Evolutionary conservation across 2,888 invertebrate genomes (phyloP), one percentile per base, ranked within the genome.

Genomic region (Drosophila ezoana): DNA sequence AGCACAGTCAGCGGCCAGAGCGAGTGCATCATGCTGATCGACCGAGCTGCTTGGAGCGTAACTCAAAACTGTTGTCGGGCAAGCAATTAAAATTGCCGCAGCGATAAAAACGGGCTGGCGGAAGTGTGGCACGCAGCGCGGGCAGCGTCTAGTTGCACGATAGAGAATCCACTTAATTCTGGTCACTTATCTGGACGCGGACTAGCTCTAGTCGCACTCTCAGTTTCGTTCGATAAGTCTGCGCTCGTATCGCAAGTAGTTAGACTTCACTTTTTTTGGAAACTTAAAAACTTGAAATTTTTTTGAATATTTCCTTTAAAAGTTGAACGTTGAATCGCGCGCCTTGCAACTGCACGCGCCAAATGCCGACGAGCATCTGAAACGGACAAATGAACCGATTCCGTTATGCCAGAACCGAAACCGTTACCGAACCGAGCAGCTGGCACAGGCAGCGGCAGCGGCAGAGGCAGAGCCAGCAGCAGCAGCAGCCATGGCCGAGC

Each of bases 321-420:
- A 40, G 28, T 8, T 8, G 28, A 28, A 28, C 28, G 28, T 28
- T 28, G 2, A 28, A 28, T 8, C 28, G 28, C 72, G 76, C 79
- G 72, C 52, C 52, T 70, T 60, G 72, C 68, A 76, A 80, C 81
- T 82, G 81, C 82, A 82, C 85, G 82, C 86, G 80, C 74, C 84
- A 80, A 85, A 80, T 71, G 80, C 85, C 82, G 76, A 82, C 86
- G 76, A 85, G 87, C 86, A 84, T 86, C 87, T 86, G 85, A 86
- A 67, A 65, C 51, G 54, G 64, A 58, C 37, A 53, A 65, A 57
- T 67, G 70, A 71, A 63, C 57, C 70, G 68, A 60, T 56, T 72
- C 48, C 53, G 63, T 28, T 28, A 8, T 8, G 1, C 41, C 61
- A 43, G 62, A 69, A 32, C 63, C 67, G 35, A 44, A 43, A 48